A percentile compares a stretch with the other conserved stretches of the same genome.
phyloP scores from a whole-genome alignment of 2,113 vertebrate genomes.

The Phaethon lepturus region DNA sequence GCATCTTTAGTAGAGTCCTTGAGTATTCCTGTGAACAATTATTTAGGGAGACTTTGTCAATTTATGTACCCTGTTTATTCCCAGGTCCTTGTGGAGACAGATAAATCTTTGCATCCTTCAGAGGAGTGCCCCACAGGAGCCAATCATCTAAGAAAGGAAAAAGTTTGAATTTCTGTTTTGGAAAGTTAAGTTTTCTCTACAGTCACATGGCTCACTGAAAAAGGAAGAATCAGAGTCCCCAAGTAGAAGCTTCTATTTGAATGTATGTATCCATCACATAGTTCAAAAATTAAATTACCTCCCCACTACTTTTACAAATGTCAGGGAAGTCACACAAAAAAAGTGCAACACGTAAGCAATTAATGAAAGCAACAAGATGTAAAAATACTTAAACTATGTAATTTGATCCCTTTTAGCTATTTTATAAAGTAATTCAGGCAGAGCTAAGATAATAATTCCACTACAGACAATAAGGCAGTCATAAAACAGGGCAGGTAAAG shows the following conservation, averaged over 20 bases:
- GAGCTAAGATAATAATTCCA: neutral
- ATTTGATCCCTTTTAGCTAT: slow-evolving; percentile 22
- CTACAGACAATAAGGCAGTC: slow-evolving; percentile 14
- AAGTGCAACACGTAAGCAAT: neutral
- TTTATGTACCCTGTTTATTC: neutral
- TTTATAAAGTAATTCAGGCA: slow-evolving; percentile 9
- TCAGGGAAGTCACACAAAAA: neutral
- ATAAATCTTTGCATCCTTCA: neutral
- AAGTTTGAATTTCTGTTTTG: neutral
- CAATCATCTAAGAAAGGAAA: neutral
- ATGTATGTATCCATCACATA: neutral
- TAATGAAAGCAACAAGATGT: neutral
- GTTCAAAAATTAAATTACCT: neutral
- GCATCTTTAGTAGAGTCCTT: neutral
- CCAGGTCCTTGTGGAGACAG: neutral
- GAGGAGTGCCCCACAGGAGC: neutral
- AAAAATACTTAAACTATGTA: slow-evolving; percentile 4
- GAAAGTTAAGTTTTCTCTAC: neutral
- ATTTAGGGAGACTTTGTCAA: neutral
- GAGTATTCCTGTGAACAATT: neutral
- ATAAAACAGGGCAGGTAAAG: slow-evolving; percentile 44
- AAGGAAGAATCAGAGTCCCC: neutral
- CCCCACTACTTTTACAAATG: neutral
- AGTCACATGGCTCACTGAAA: neutral
- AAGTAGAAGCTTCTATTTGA: neutral